Percentiles rank a stretch among this genome's conserved stretches.
phyloP scores from a whole-genome alignment of 2,888 invertebrate species.

The Polydesmus complanatus region DNA sequence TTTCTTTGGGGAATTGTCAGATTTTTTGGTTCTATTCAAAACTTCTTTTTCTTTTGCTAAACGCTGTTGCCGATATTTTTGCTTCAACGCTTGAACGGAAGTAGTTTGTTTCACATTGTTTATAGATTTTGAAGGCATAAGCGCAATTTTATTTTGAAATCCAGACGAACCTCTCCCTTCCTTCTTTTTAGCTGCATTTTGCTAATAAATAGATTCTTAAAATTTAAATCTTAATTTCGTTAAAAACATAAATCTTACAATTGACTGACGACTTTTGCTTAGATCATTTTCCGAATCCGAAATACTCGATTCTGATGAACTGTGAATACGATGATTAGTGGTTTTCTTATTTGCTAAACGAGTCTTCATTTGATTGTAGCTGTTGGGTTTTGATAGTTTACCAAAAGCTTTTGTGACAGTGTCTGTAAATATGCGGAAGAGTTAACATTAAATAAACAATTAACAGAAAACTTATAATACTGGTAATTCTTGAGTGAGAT shows the following conservation, averaged over 20 bases:
- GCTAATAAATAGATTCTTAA: neutral
- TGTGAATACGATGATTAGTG: neutral
- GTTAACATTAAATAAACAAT: neutral
- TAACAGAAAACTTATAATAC: neutral
- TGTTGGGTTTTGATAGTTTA: too few species aligned
- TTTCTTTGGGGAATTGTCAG: constrained; percentile 2
- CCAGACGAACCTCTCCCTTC: neutral
- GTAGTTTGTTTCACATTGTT: neutral
- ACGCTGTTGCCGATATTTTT: constrained; percentile 47
- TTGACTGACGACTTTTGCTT: neutral
- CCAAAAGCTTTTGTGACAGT: neutral
- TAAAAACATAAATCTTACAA: neutral
- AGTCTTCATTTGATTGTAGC: neutral
- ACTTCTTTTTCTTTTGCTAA: constrained; percentile 38
- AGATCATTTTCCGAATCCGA: neutral
- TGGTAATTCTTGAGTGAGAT: neutral
- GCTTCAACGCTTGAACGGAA: constrained; percentile 42
- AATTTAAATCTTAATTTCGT: neutral
- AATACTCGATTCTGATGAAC: neutral
- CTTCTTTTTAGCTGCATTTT: neutral
- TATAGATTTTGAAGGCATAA: neutral
- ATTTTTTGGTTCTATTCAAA: constrained; percentile 15
- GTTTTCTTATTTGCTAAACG: neutral
- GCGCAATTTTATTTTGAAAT: neutral
- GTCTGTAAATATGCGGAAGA: neutral